These are phyloP conservation scores for Dendrocincla fuliginosa DNA, from an alignment of 2,797 vertebrate species.

Conservation along the genomic window DNA sequence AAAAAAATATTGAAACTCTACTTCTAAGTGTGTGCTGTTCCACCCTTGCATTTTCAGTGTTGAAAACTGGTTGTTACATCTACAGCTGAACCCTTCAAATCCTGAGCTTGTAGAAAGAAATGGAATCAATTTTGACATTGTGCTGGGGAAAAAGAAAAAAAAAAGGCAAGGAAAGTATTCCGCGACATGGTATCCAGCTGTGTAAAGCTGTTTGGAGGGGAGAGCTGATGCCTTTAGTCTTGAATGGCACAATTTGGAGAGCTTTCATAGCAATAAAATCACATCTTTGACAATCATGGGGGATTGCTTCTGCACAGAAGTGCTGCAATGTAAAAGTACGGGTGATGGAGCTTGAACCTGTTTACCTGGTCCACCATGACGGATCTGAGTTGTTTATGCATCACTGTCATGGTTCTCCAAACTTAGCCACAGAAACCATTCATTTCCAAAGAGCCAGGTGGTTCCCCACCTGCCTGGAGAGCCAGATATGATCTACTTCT, in stretches of 20 bases:
- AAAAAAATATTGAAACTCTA: conserved; percentile 32
- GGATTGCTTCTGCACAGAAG: conserved; percentile 47
- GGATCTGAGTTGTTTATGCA: conserved; percentile 32
- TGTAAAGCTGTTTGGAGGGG: conserved; percentile 48
- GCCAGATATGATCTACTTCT: not conserved
- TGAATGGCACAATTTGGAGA: conserved; percentile 59
- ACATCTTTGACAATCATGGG: conserved; percentile 44
- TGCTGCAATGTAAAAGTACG: not conserved
- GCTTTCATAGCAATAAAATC: conserved; percentile 69
- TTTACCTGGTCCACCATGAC: conserved; percentile 22
- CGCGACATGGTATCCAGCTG: conserved; percentile 49
- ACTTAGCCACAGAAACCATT: not conserved
- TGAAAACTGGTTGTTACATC: conserved; percentile 57
- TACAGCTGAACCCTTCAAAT: conserved; percentile 42
- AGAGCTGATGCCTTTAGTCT: conserved; percentile 59
- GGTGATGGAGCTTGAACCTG: conserved; percentile 12
- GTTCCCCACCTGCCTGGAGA: not conserved
- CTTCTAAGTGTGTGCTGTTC: conserved; percentile 1
- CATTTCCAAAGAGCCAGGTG: not conserved
- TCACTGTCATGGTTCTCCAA: not conserved
- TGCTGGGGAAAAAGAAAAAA: not conserved
- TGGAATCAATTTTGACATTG: conserved; percentile 60
- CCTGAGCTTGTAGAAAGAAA: conserved; percentile 52
- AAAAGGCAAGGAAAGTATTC: conserved; percentile 32
- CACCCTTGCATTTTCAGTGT: conserved; percentile 53